Evolutionary conservation across 1,140 invertebrate species (phyloP).

Genomic region (Apis mellifera): Amel_HAv3.1 CM009941.2:9534501-9535000

Average conservation of each 20-base stretch:
- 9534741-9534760: neutral
- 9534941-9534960: too few species aligned
- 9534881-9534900: too few species aligned
- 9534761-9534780: neutral
- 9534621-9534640: neutral
- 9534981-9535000: too few species aligned
- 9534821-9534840: neutral
- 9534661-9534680: neutral
- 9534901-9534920: too few species aligned
- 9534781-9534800: neutral
- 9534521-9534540: slow-evolving; percentile 2
- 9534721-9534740: neutral
- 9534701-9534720: neutral
- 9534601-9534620: slow-evolving; percentile 19
- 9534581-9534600: neutral
- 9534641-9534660: slow-evolving; percentile 14
- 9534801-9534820: neutral
- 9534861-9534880: too few species aligned
- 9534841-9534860: too few species aligned
- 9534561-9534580: slow-evolving; percentile 29
- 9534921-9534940: too few species aligned
- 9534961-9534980: too few species aligned
- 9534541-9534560: slow-evolving; percentile 7
- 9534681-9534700: neutral
- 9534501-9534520: slow-evolving; percentile 14